Percentiles rank a stretch among this genome's conserved stretches.
These are phyloP conservation scores for Crematogaster levior DNA, from an alignment of 2,888 invertebrate genomes.

Conservation along the genomic window DNA sequence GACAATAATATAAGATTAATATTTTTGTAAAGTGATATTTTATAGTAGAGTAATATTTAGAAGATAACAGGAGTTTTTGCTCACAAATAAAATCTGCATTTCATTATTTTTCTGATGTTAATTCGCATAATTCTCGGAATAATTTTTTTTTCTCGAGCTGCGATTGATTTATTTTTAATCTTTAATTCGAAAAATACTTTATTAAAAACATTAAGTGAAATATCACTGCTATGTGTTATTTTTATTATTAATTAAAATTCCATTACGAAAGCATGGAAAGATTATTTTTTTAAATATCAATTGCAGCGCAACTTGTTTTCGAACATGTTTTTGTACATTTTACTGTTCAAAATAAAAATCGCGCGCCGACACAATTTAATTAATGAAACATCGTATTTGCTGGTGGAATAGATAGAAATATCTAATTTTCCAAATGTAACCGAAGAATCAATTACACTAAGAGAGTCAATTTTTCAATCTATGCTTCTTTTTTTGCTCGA, in stretches of 20 bases:
- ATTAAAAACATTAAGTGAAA: neutral
- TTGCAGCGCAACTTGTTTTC: constrained; percentile 1
- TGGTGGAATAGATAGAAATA: neutral
- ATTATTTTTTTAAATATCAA: constrained; percentile 7
- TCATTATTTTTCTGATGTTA: neutral
- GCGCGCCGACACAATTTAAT: constrained; percentile 6
- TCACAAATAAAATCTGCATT: too few species aligned
- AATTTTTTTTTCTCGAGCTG: neutral
- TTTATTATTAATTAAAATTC: constrained; percentile 19
- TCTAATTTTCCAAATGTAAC: constrained; percentile 28
- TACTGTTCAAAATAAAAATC: constrained; percentile 15
- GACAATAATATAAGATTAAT: neutral
- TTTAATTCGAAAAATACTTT: constrained; percentile 16
- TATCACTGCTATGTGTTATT: neutral
- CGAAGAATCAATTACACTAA: constrained; percentile 10
- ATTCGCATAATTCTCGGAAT: constrained; percentile 7
- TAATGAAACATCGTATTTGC: neutral
- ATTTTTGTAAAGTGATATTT: neutral
- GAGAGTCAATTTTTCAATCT: neutral
- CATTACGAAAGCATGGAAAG: neutral
- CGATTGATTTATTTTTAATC: constrained; percentile 9
- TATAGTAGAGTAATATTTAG: neutral
- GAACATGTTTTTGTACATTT: constrained; percentile 14
- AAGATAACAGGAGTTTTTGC: too few species aligned
- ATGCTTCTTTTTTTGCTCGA: neutral